These are phyloP conservation scores for Anadara kagoshimensis DNA, from an alignment of 1,140 invertebrate genomes.

Conservation along the genomic window DNA sequence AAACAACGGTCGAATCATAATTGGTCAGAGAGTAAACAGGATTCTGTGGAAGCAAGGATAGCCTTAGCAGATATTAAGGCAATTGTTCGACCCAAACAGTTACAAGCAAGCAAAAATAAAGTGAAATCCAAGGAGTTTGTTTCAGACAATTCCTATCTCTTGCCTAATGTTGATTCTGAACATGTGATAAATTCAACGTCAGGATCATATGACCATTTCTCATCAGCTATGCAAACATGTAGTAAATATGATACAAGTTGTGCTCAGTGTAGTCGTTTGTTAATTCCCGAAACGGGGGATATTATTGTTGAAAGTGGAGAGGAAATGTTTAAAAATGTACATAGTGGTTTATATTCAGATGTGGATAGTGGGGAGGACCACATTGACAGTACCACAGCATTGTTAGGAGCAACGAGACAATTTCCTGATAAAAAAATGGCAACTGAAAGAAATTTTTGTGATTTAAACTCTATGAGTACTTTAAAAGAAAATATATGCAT, in stretches of 20 bases:
- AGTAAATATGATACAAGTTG: constrained; percentile 2
- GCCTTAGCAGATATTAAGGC: constrained; percentile 53
- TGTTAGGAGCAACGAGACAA: constrained; percentile 26
- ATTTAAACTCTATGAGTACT: constrained; percentile 8
- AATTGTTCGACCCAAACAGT: constrained; percentile 53
- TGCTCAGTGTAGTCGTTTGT: constrained; percentile 9
- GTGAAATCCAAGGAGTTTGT: too few relatives aligned
- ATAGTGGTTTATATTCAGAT: constrained; percentile 15
- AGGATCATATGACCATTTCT: too few relatives aligned
- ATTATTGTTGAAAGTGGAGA: too few relatives aligned
- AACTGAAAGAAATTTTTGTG: constrained; percentile 19
- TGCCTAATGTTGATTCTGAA: too few relatives aligned
- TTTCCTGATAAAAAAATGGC: constrained; percentile 23
- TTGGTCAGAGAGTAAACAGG: constrained; percentile 1
- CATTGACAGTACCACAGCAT: constrained; percentile 36
- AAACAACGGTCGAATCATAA: background rate
- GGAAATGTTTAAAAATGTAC: background rate
- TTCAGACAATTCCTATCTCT: too few relatives aligned
- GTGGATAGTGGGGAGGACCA: constrained; percentile 36
- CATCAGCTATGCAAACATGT: constrained; percentile 15
- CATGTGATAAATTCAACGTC: too few relatives aligned
- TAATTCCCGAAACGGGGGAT: too few relatives aligned
- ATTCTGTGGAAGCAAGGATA: constrained; percentile 50
- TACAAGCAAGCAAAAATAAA: constrained; percentile 9
- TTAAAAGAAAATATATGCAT: background rate